These are phyloP conservation scores for Thymelicus sylvestris DNA, from an alignment of 2,888 invertebrate genomes.

Conservation along the genomic window DNA sequence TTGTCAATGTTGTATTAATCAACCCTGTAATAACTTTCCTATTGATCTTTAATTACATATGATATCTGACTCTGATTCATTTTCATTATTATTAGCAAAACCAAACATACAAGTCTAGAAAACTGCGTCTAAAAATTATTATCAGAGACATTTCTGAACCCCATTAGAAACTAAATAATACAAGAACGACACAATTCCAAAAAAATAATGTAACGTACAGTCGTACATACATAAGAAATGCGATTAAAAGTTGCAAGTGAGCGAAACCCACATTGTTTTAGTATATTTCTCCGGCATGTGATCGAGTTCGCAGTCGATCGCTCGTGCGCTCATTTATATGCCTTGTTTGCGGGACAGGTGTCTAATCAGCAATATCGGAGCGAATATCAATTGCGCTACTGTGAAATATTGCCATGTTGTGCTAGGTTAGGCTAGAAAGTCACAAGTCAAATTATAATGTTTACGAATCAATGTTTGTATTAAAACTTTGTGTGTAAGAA, in stretches of 20 bases:
- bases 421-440: constrained; percentile 9
- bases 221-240: not conserved
- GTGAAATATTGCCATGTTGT: constrained; percentile 27
- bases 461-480: not conserved
- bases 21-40: too few relatives aligned
- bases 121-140: too few relatives aligned
- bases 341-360: constrained; percentile 35
- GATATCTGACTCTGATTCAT: too few relatives aligned
- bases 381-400: constrained; percentile 31
- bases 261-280: constrained; percentile 5
- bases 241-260: constrained; percentile 12
- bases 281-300: constrained; percentile 14
- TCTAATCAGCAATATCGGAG: constrained; percentile 32
- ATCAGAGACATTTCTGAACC: too few relatives aligned
- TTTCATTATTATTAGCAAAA: too few relatives aligned
- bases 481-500: not conserved
- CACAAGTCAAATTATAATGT: not conserved
- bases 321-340: constrained; percentile 32
- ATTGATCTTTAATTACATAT: too few relatives aligned
- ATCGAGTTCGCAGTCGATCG: constrained; percentile 12
- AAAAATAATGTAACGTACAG: too few relatives aligned
- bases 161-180: too few relatives aligned
- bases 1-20: too few relatives aligned
- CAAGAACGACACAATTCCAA: too few relatives aligned
- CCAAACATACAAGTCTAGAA: too few relatives aligned